These are phyloP conservation scores for Aix galericulata DNA, from an alignment of 2,113 vertebrate species.

Conservation along the genomic window DNA sequence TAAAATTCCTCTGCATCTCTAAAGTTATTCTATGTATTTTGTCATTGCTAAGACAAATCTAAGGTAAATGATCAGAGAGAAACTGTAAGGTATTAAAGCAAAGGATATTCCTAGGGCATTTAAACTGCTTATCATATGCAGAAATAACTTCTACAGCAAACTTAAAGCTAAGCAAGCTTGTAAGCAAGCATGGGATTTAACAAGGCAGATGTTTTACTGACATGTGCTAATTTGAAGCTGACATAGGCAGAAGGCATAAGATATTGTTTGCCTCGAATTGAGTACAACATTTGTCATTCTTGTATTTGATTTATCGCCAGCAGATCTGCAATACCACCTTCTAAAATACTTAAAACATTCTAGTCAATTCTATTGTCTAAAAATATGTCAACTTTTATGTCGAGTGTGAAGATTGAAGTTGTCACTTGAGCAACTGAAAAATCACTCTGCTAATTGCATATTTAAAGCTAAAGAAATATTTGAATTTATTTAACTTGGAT, in stretches of 20 bases:
- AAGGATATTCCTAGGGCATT: neutral
- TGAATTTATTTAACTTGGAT: conserved; percentile 46
- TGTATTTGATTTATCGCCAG: conserved; percentile 53
- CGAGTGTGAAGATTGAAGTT: conserved; percentile 62
- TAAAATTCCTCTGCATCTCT: neutral
- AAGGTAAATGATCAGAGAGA: neutral
- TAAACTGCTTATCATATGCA: neutral
- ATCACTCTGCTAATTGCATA: conserved; percentile 46
- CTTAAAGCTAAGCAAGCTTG: neutral
- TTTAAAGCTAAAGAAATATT: conserved; percentile 49
- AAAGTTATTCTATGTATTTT: neutral
- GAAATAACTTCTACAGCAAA: conserved; percentile 31
- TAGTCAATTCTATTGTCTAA: conserved; percentile 64
- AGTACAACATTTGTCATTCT: conserved; percentile 61
- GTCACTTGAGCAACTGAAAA: conserved; percentile 56
- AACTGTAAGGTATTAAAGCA: neutral
- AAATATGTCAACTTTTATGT: conserved; percentile 68
- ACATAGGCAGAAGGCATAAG: conserved; percentile 23
- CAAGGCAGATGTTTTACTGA: conserved; percentile 53
- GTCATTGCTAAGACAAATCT: conserved; percentile 12
- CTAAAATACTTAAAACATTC: conserved; percentile 28
- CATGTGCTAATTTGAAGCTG: conserved; percentile 10
- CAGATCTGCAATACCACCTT: conserved; percentile 59
- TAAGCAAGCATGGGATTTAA: conserved; percentile 35
- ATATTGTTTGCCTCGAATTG: conserved; percentile 59